Evolutionary conservation across 2,113 vertebrate species (phyloP).

Genomic region (Elanoides forficatus): DNA sequence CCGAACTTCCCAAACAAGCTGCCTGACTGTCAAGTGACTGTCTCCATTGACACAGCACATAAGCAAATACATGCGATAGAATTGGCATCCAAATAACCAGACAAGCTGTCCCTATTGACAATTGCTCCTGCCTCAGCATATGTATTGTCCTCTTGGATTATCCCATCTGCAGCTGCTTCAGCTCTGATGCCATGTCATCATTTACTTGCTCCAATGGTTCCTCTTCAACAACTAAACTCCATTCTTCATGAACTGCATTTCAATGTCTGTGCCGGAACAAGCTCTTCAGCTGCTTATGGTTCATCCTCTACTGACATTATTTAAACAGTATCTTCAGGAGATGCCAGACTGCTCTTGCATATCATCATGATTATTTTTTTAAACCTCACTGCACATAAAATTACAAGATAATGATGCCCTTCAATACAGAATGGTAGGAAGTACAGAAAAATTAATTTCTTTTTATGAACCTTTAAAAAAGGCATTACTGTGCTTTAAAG

Average conservation of each 20-base stretch:
- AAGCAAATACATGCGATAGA: neutral
- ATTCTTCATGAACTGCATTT: neutral
- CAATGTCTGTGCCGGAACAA: neutral
- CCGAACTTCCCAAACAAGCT: neutral
- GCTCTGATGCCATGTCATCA: neutral
- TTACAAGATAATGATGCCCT: neutral
- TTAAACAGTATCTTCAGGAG: neutral
- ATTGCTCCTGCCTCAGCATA: neutral
- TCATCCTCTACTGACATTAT: neutral
- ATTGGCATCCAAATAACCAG: neutral
- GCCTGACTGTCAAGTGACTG: neutral
- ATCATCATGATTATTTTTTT: neutral
- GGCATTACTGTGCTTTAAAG: neutral
- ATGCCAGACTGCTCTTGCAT: neutral
- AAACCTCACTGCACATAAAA: neutral
- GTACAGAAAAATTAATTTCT: neutral
- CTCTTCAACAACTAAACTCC: neutral
- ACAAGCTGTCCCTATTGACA: neutral
- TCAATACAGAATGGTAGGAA: neutral
- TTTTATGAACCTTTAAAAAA: neutral
- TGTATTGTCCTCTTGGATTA: neutral
- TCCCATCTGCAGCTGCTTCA: neutral
- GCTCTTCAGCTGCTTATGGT: neutral
- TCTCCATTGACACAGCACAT: neutral
- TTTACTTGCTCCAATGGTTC: neutral